Evolutionary conservation across 1,140 invertebrate genomes (phyloP).

Genomic region (Adelges cooleyi): DNA sequence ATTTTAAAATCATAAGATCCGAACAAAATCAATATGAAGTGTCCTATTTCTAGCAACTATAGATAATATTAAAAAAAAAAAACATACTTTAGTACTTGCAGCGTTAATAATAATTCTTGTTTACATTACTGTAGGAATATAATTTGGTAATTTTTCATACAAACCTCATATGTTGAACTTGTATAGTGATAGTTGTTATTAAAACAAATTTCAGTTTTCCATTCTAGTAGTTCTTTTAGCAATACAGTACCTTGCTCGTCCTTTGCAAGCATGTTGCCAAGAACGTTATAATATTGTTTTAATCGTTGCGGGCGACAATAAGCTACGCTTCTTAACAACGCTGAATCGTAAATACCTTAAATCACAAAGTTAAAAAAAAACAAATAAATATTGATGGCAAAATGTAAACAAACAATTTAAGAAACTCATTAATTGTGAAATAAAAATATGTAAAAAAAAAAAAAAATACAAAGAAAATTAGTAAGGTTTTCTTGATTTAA

Average conservation of each 20-base stretch:
- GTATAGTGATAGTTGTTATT: constrained; percentile 2
- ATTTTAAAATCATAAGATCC: background rate
- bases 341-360: constrained; percentile 22
- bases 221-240: constrained; percentile 13
- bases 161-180: constrained; percentile 82
- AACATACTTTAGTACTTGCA: background rate
- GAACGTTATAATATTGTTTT: constrained; percentile 5
- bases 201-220: constrained; percentile 21
- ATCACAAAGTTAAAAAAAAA: constrained; percentile 4
- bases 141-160: too few relatives aligned
- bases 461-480: too few relatives aligned
- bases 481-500: too few relatives aligned
- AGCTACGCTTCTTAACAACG: constrained; percentile 2
- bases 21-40: constrained; percentile 15
- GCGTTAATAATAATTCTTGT: background rate
- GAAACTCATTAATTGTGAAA: background rate
- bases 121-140: too few relatives aligned
- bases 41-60: constrained; percentile 9
- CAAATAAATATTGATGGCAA: background rate
- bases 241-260: background rate
- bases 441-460: background rate
- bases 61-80: background rate
- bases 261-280: background rate
- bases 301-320: constrained; percentile 13
- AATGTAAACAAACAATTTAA: background rate